Base-by-base conservation (phyloP, 1,140 invertebrate species). In the Ips nitidus region DNA sequence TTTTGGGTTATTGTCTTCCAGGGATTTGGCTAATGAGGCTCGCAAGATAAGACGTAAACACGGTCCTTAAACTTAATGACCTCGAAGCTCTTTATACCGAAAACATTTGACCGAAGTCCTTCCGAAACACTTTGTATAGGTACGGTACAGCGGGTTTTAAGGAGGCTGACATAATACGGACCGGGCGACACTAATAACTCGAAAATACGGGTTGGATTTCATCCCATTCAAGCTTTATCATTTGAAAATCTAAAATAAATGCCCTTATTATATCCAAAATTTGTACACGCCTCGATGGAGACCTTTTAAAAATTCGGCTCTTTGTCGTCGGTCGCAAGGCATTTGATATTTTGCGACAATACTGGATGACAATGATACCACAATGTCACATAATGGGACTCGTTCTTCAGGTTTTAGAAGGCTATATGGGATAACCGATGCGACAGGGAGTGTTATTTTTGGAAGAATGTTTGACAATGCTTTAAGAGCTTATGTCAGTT, bases 271-370 rank as follows among this genome's bases (percentile, higher is more conserved):
- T 72, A 73, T 72, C 52, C 66, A 63, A 66, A 72, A 73, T 55
- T 63, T 70, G 62, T 71, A 68, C 53, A 66, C 61, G 69, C 66
- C 43, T 65, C 39, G 62, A 73, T 64, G 40, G 40, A 52, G 38
- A 6, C 56, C 66, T 42, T 60, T 68, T 68, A 39, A 61, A 58
- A 50, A 4, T 5, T 52, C 57, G 4, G 38, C 37, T 41, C 57
- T 68, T 73, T 70, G 71, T 69, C 67, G 70, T 73, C 62, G 60
- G 53, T 41, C 36, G 40, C 36, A 66, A 68, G 57, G 70, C 62
- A 77, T 73, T 75, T 71, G 73, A 77, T 77, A 77, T 77, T 75
- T 77, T 74, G 74, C 73, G 73, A 77, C 75, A 73, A 77, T 77
- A 71, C 43, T 72, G 60, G 59, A 74, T 71, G 70, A 76, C 74